Base-by-base conservation (phyloP, 2,888 invertebrate species). In the Lochmaea capreae region DNA sequence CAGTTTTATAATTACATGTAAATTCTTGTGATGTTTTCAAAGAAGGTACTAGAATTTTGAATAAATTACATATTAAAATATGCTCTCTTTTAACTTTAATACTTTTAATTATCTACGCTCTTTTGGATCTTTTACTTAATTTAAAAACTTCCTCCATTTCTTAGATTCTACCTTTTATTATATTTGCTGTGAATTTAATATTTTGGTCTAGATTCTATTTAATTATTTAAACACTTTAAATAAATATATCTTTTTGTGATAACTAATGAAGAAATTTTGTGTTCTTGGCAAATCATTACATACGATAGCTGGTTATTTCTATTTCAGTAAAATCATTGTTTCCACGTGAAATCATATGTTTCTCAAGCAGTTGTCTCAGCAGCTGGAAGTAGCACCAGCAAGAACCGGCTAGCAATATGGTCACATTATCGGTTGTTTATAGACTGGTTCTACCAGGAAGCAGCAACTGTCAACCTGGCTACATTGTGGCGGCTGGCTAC, bases 1-100 rank as follows among this genome's bases (percentile, higher is more conserved):
- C 81, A 82, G 82, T 79, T 83, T 83, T 82, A 83, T 85, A 84
- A 85, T 84, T 84, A 83, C 84, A 84, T 85, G 84, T 83, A 85
- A 85, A 84, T 84, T 85, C 84, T 84, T 85, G 82, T 84, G 84
- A 84, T 84, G 83, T 82, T 83, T 83, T 69, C 49, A 52, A 83
- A 84, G 82, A 83, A 83, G 85, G 82, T 82, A 83, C 83, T 75
- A 68, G 75, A 83, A 83, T 84, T 84, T 83, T 84, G 82, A 84
- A 83, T 82, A 82, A 82, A 84, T 83, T 83, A 82, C 80, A 80
- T 81, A 83, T 82, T 82, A 80, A 84, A 83, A 83, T 83, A 79
- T 75, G 77, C 69, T 79, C 79, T 72, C 73, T 75, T 79, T 79
- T 77, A 74, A 68, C 67, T 76, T 77, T 77, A 80, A 80, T 79